Conservation (phyloP, 1,140 invertebrate genomes). For the Lucilia sericata region DNA sequence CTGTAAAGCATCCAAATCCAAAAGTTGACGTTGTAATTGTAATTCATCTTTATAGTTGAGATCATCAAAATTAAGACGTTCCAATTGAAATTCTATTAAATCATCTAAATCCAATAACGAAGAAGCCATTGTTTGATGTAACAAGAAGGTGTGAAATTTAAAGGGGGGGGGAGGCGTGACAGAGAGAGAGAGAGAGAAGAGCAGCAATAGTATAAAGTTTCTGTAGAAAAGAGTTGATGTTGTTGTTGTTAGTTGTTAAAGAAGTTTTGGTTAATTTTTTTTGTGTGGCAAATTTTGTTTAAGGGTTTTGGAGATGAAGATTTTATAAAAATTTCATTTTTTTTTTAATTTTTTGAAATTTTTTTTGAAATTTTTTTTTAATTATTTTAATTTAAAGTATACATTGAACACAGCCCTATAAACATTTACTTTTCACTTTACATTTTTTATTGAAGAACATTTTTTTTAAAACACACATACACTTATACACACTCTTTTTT, state of each 20-base stretch:
- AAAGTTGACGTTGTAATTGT: constrained; percentile 53
- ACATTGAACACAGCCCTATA: background rate
- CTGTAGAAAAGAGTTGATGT: too few species aligned
- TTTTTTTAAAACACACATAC: background rate
- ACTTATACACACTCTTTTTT: too few species aligned
- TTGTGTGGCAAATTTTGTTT: too few species aligned
- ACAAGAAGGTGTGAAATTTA: background rate
- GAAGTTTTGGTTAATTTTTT: too few species aligned
- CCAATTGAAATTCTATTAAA: constrained; percentile 55
- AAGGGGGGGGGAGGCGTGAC: background rate
- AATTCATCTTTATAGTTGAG: constrained; percentile 56
- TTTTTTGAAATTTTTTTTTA: too few species aligned
- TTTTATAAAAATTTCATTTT: background rate
- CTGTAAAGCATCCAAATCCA: constrained; percentile 49
- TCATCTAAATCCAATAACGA: constrained; percentile 51
- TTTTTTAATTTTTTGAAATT: background rate
- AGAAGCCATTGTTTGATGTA: constrained; percentile 46
- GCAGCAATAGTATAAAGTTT: too few species aligned
- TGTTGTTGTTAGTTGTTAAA: too few species aligned
- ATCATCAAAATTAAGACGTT: constrained; percentile 53
- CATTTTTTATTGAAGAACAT: background rate
- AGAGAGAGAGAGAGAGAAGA: background rate
- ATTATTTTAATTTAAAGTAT: background rate
- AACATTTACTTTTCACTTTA: background rate
- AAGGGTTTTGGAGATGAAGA: too few species aligned